phyloP scores from a whole-genome alignment of 2,888 invertebrate species.

The Callosobruchus maculatus region DNA sequence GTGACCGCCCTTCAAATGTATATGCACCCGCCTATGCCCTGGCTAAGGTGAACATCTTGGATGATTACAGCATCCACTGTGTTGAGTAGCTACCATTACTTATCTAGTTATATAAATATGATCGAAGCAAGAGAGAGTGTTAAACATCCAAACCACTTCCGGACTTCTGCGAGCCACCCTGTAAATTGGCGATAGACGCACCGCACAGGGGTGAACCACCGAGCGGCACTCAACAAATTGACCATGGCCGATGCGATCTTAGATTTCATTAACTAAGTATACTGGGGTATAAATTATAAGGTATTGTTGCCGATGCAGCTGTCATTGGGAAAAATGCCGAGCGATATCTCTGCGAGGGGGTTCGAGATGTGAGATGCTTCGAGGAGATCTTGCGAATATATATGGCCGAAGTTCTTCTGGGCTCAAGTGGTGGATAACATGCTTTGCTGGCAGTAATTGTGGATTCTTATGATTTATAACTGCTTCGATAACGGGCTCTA shows the following conservation, averaged over 20 bases:
- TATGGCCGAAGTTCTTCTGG: neutral
- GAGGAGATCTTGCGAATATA: neutral
- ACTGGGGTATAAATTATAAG: constrained; percentile 13
- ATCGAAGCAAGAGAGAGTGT: no score
- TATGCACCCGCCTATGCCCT: no score
- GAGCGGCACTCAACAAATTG: neutral
- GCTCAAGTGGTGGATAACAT: neutral
- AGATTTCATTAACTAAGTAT: constrained; percentile 10
- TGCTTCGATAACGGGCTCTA: neutral
- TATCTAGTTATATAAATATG: no score
- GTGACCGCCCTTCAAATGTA: no score
- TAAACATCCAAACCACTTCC: no score
- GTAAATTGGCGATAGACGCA: neutral
- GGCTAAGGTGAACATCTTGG: no score
- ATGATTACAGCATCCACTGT: no score
- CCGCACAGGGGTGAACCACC: neutral
- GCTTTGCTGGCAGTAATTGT: neutral
- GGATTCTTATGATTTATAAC: neutral
- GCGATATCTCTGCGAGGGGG: neutral
- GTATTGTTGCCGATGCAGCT: constrained; percentile 7
- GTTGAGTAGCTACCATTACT: no score
- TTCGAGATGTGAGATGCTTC: neutral
- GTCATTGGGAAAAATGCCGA: neutral
- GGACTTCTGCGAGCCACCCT: neutral
- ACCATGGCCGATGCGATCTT: neutral